These are phyloP conservation scores for Hylaea fasciaria DNA, from an alignment of 2,888 invertebrate species.

Conservation along the genomic window DNA sequence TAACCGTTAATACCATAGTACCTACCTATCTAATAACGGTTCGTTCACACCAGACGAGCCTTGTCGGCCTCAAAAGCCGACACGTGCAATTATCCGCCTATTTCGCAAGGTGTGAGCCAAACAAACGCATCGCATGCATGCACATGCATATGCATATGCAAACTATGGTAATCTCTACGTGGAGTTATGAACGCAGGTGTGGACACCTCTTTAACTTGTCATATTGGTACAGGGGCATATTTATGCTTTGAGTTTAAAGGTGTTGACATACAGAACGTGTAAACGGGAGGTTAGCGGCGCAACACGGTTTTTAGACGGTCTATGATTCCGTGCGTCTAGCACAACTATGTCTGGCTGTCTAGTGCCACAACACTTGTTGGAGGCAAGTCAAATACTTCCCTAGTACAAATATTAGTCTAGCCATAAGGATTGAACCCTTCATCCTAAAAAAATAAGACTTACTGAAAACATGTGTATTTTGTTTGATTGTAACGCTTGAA, in stretches of 20 bases:
- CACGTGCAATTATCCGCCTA: conserved; percentile 30
- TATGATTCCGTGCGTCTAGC: too few species aligned
- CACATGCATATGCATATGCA: conserved; percentile 30
- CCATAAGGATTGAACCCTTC: too few species aligned
- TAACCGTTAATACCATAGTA: too few species aligned
- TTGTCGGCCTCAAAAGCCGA: background rate
- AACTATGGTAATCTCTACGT: conserved; percentile 29
- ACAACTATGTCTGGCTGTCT: too few species aligned
- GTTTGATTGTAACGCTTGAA: too few species aligned
- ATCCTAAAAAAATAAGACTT: too few species aligned
- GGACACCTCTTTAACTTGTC: conserved; percentile 4
- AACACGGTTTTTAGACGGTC: background rate
- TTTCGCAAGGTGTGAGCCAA: conserved; percentile 21
- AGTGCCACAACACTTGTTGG: too few species aligned
- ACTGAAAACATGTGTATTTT: too few species aligned
- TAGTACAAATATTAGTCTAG: too few species aligned
- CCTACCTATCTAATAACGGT: conserved; percentile 16
- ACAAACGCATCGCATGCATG: conserved; percentile 22
- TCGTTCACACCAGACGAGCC: background rate
- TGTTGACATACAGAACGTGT: background rate
- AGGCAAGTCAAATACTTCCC: too few species aligned
- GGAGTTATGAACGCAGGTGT: conserved; percentile 23
- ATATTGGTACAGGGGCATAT: background rate
- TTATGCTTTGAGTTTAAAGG: background rate
- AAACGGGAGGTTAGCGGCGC: background rate